Evolutionary conservation across 1,140 invertebrate genomes (phyloP).

Genomic region (Lepeophtheirus salmonis): DNA sequence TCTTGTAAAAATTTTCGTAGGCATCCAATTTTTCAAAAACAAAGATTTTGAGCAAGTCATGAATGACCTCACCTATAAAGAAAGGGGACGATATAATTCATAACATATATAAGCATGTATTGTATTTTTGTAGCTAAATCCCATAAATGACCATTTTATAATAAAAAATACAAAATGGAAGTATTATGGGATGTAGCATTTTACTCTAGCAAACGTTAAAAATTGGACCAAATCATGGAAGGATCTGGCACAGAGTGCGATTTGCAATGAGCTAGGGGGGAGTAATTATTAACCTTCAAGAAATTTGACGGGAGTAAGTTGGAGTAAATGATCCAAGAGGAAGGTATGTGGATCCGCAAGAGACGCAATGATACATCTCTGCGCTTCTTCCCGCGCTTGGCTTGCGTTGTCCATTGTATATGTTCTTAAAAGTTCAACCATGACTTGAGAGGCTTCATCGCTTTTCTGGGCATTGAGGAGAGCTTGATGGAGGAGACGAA

Average conservation of each 20-base stretch:
- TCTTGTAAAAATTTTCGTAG: constrained; percentile 76
- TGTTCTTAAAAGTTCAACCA: constrained; percentile 84
- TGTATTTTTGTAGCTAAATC: background rate
- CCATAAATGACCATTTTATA: background rate
- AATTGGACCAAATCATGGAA: background rate
- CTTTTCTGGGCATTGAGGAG: constrained; percentile 30
- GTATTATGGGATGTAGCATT: too few relatives aligned
- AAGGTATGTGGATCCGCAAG: constrained; percentile 86
- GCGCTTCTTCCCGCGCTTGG: constrained; percentile 84
- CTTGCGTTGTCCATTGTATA: constrained; percentile 92
- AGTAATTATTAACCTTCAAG: constrained; percentile 52
- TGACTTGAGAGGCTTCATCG: constrained; percentile 78
- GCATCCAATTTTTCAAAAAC: constrained; percentile 76
- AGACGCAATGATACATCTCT: constrained; percentile 83
- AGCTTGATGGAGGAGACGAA: background rate
- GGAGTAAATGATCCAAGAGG: constrained; percentile 73
- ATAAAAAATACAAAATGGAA: too few relatives aligned
- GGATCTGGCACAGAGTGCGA: background rate
- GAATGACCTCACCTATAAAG: constrained; percentile 55
- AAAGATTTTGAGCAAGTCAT: constrained; percentile 86
- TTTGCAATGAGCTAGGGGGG: too few relatives aligned
- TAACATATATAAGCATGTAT: background rate
- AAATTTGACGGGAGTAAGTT: constrained; percentile 81
- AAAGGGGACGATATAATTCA: constrained; percentile 15
- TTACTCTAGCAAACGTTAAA: background rate